Evolutionary conservation across 2,797 vertebrate species (phyloP).

Genomic region (Zenarchopterus dispar): DNA sequence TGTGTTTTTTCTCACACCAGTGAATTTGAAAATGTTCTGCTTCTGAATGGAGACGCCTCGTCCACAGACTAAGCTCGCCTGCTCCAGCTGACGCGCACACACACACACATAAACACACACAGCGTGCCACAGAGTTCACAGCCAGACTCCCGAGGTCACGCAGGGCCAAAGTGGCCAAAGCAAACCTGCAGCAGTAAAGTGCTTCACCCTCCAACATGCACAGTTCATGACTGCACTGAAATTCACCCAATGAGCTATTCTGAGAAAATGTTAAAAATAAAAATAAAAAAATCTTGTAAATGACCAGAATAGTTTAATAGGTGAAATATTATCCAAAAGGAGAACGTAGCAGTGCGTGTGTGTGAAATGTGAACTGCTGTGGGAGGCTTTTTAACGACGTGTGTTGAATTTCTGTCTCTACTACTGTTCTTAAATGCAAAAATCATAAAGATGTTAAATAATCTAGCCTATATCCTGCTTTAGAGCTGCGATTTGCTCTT

Average conservation of each 20-base stretch:
- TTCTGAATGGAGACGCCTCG: background rate
- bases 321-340: slow-evolving; percentile 42
- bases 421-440: slow-evolving; percentile 14
- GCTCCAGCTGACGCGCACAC: slow-evolving; percentile 17
- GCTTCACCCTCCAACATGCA: background rate
- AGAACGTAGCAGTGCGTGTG: slow-evolving; percentile 5
- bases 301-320: slow-evolving; percentile 48
- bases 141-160: slow-evolving; percentile 57
- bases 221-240: background rate
- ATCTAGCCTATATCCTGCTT: no score
- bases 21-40: background rate
- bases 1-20: background rate
- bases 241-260: background rate
- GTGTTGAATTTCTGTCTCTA: background rate
- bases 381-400: background rate
- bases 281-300: slow-evolving; percentile 37
- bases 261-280: slow-evolving; percentile 4
- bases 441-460: no score
- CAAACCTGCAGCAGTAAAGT: background rate
- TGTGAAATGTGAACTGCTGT: slow-evolving; percentile 9
- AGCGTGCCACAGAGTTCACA: slow-evolving; percentile 56
- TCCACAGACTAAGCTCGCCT: background rate
- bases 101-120: slow-evolving; percentile 25
- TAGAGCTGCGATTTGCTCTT: no score
- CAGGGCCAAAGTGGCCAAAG: slow-evolving; percentile 32